Percentiles rank a stretch among this genome's conserved stretches.
These are phyloP conservation scores for Lithophane leautieri DNA, from an alignment of 2,888 invertebrate species.

Conservation along the genomic window DNA sequence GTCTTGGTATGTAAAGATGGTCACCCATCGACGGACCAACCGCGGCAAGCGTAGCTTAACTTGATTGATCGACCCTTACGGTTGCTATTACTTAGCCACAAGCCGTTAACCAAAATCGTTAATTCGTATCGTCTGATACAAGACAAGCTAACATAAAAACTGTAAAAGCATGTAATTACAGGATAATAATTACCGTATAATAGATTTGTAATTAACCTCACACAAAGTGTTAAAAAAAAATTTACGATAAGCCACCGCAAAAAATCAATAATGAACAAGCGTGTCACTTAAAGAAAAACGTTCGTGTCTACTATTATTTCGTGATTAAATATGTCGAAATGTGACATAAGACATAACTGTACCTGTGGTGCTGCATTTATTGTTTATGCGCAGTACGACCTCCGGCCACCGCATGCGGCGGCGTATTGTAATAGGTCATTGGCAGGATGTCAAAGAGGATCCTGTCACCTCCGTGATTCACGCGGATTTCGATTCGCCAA, in stretches of 20 bases:
- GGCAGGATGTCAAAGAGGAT: conserved; percentile 82
- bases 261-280: conserved; percentile 34
- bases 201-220: not conserved
- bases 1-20: no score
- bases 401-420: conserved; percentile 61
- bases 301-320: conserved; percentile 46
- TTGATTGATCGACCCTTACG: no score
- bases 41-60: no score
- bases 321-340: conserved; percentile 60
- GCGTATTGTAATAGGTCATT: conserved; percentile 85
- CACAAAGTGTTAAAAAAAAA: conserved; percentile 1
- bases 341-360: conserved; percentile 66
- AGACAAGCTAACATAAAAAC: conserved; percentile 2
- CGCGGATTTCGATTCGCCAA: conserved; percentile 58
- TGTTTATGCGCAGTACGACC: conserved; percentile 66
- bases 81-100: no score
- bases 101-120: not conserved
- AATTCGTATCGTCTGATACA: not conserved
- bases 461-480: conserved; percentile 70
- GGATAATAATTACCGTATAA: not conserved
- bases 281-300: conserved; percentile 51
- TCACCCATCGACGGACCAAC: no score
- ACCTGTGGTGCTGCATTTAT: conserved; percentile 64
- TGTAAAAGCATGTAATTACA: not conserved
- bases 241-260: not conserved